Conservation (phyloP, 2,113 vertebrate genomes). For the Notechis scutatus region DNA sequence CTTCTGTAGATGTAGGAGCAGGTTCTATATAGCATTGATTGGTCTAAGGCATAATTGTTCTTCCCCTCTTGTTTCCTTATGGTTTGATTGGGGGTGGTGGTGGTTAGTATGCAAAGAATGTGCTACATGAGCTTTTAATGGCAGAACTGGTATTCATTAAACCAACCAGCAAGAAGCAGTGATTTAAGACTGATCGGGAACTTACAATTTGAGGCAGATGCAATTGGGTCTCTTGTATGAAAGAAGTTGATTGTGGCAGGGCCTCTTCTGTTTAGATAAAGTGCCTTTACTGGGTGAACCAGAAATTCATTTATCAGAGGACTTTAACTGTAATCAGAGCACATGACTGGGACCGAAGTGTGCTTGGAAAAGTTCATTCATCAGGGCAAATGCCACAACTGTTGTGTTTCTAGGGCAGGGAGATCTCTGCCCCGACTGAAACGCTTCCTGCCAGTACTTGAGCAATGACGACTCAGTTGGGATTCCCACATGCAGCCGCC, state of each 20-base stretch:
- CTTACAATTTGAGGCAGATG: background rate
- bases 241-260: background rate
- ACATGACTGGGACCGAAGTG: background rate
- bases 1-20: background rate
- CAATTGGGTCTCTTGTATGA: background rate
- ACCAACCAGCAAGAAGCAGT: background rate
- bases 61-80: background rate
- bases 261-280: background rate
- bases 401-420: background rate
- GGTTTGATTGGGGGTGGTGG: background rate
- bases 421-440: background rate
- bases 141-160: background rate
- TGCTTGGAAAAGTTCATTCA: background rate
- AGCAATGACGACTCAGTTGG: background rate
- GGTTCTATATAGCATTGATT: background rate
- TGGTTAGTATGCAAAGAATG: background rate
- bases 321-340: background rate
- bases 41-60: too few relatives aligned
- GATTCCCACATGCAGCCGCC: background rate
- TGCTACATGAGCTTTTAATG: background rate
- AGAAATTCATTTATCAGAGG: background rate
- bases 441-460: background rate
- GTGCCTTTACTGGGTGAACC: background rate
- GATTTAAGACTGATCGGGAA: background rate
- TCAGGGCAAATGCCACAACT: background rate